phyloP scores from a whole-genome alignment of 2,797 vertebrate species.

The Sebastes dallii region DNA sequence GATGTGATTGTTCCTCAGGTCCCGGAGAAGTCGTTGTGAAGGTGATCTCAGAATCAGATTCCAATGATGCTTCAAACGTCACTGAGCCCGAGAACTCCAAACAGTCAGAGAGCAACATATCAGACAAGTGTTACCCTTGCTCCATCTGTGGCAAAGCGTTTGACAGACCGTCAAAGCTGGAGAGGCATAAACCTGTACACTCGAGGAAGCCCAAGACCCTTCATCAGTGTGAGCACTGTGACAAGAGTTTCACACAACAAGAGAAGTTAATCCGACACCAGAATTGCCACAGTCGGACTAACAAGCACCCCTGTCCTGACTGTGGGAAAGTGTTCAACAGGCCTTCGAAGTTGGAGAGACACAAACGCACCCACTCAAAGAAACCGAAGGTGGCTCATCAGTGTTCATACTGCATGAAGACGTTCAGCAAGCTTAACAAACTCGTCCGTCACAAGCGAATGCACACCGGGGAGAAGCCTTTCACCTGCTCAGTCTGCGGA shows the following conservation, averaged over 20 bases:
- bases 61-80: conserved; percentile 13
- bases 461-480: conserved; percentile 76
- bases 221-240: conserved; percentile 60
- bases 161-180: conserved; percentile 66
- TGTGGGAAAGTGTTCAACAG: conserved; percentile 75
- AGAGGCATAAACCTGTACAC: conserved; percentile 68
- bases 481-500: conserved; percentile 68
- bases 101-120: neutral
- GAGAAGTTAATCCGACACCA: conserved; percentile 64
- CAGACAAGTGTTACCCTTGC: conserved; percentile 61
- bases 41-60: conserved; percentile 50
- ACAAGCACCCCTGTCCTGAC: conserved; percentile 71
- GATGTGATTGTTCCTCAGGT: conserved; percentile 38
- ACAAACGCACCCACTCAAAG: conserved; percentile 64
- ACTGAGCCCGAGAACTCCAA: conserved; percentile 21
- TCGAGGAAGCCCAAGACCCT: conserved; percentile 41
- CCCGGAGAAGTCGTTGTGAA: conserved; percentile 22
- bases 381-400: conserved; percentile 69
- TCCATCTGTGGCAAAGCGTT: conserved; percentile 66
- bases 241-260: conserved; percentile 60
- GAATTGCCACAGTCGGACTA: conserved; percentile 63
- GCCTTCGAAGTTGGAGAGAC: conserved; percentile 71
- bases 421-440: conserved; percentile 67
- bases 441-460: conserved; percentile 69
- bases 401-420: conserved; percentile 73